These are phyloP conservation scores for Lasiurus borealis DNA, from an alignment of 2,113 vertebrate species.

Conservation along the genomic window DNA sequence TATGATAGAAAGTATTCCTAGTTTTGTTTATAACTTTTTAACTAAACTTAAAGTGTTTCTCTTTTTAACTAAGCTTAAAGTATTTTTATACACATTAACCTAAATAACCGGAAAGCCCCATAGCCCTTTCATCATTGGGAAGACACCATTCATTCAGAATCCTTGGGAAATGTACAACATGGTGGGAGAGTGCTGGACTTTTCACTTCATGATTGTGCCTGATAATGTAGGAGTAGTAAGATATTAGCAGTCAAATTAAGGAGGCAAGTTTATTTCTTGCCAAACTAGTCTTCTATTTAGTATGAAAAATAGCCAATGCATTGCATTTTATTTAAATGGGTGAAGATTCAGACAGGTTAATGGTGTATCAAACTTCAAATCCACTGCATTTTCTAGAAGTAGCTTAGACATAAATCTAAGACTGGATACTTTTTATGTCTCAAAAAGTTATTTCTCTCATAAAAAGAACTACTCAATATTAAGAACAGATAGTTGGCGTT, in stretches of 20 bases:
- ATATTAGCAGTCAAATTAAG: not conserved
- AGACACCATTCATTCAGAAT: not conserved
- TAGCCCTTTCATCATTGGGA: not conserved
- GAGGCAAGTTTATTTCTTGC: not conserved
- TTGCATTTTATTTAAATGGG: not conserved
- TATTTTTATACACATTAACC: not conserved
- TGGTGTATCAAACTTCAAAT: constrained; percentile 1
- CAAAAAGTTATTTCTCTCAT: not conserved
- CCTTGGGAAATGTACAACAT: not conserved
- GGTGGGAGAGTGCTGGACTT: not conserved
- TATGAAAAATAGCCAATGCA: not conserved
- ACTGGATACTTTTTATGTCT: not conserved
- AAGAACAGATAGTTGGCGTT: not conserved
- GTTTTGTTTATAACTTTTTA: not conserved
- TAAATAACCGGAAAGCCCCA: not conserved
- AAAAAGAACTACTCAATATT: not conserved
- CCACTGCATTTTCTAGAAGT: not conserved
- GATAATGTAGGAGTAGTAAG: not conserved
- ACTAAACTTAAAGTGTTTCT: not conserved
- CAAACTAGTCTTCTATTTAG: not conserved
- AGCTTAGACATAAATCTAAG: not conserved
- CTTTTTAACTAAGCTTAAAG: not conserved
- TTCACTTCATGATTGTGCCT: not conserved
- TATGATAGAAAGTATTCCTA: not conserved
- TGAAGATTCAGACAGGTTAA: not conserved